Percentiles rank a stretch among this genome's conserved stretches.
Evolutionary conservation across 2,797 vertebrate species (phyloP).

Genomic region (Ctenochaetus hawaiiensis): DNA sequence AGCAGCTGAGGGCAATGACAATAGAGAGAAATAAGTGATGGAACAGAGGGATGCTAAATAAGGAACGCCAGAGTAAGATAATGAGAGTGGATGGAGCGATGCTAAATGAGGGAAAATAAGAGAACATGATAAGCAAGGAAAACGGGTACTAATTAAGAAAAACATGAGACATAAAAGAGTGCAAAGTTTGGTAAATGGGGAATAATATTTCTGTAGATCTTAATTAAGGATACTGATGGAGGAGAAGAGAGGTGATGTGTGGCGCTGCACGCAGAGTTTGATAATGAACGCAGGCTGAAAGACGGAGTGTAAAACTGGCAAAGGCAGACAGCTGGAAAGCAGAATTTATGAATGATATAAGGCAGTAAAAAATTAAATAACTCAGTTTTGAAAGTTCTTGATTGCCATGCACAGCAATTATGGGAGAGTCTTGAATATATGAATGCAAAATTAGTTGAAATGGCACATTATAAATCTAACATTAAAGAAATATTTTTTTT

Average conservation of each 20-base stretch:
- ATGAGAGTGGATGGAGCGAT: constrained; percentile 62
- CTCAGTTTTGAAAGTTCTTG: constrained; percentile 30
- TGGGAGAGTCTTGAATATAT: constrained; percentile 12
- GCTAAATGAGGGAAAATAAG: constrained; percentile 53
- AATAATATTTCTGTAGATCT: constrained; percentile 67
- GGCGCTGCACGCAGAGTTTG: constrained; percentile 21
- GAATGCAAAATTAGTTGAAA: constrained; percentile 27
- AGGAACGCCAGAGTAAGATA: constrained; percentile 47
- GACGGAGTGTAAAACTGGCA: constrained; percentile 18
- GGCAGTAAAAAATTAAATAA: constrained; percentile 26
- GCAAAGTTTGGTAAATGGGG: constrained; percentile 60
- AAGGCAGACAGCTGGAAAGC: constrained; percentile 32
- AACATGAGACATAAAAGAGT: constrained; percentile 56
- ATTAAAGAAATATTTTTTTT: constrained; percentile 13
- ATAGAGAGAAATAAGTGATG: constrained; percentile 45
- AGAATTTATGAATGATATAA: constrained; percentile 19
- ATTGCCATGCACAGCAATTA: constrained; percentile 35
- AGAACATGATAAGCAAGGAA: constrained; percentile 41
- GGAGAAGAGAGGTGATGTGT: constrained; percentile 31
- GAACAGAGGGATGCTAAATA: constrained; percentile 46
- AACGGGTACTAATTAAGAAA: constrained; percentile 58
- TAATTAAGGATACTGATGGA: constrained; percentile 60
- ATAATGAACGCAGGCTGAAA: constrained; percentile 34
- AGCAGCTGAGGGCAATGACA: constrained; percentile 25
- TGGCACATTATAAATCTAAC: constrained; percentile 9